Evolutionary conservation across 2,888 invertebrate genomes (phyloP).

Genomic region (Copidosoma aretas): DNA sequence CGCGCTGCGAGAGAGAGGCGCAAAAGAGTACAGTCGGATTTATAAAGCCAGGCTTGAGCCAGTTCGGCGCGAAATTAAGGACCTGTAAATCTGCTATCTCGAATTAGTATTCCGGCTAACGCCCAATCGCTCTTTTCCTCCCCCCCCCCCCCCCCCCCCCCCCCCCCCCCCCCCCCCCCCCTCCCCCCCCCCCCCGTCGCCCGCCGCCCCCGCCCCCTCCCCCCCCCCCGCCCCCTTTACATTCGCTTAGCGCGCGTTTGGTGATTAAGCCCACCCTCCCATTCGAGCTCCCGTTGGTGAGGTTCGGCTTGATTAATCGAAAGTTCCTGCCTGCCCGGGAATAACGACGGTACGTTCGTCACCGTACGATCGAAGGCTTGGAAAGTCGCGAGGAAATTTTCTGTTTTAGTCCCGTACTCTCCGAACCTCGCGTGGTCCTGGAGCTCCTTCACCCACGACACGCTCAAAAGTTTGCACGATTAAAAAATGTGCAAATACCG

Average conservation of each 20-base stretch:
- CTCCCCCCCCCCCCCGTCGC: not conserved
- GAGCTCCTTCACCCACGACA: too few relatives aligned
- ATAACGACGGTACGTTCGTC: not conserved
- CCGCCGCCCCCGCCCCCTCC: not conserved
- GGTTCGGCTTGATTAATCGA: slow-evolving; percentile 11
- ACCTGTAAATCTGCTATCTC: slow-evolving; percentile 58
- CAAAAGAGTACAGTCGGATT: slow-evolving; percentile 48
- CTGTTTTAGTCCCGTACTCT: too few relatives aligned
- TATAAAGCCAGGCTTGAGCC: slow-evolving; percentile 51
- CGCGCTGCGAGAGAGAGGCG: slow-evolving; percentile 7
- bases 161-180: slow-evolving; percentile 5
- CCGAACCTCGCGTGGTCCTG: too few relatives aligned
- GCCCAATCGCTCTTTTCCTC: slow-evolving; percentile 43
- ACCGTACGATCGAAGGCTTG: not conserved
- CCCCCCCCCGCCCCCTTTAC: slow-evolving; percentile 11
- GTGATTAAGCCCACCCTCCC: slow-evolving; percentile 33
- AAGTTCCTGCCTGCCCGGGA: too few relatives aligned
- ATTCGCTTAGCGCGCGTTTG: slow-evolving; percentile 20
- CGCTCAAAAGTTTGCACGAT: too few relatives aligned
- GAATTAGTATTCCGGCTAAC: slow-evolving; percentile 60
- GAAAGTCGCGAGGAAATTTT: not conserved
- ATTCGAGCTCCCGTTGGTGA: not conserved
- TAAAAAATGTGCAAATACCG: too few relatives aligned
- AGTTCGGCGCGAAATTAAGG: slow-evolving; percentile 55
- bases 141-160: slow-evolving; percentile 28